Evolutionary conservation across 2,888 invertebrate species (phyloP).

Genomic region (Alentia gelatinosa): DNA sequence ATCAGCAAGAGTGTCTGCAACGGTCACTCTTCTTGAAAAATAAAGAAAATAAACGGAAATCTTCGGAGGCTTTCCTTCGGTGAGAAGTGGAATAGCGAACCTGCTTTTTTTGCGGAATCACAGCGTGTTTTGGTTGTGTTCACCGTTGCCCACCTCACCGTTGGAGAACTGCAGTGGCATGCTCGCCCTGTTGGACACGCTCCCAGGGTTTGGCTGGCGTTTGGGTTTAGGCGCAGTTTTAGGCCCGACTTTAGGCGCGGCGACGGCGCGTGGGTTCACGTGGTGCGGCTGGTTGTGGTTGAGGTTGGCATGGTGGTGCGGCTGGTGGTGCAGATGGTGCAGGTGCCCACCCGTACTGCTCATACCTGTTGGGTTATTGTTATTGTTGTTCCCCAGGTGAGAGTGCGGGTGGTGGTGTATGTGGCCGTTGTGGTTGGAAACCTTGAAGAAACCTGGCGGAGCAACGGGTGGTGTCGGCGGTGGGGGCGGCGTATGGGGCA

Average conservation of each 20-base stretch:
- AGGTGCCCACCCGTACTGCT: background rate
- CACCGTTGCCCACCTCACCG: background rate
- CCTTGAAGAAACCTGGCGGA: conserved; percentile 14
- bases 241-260: background rate
- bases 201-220: background rate
- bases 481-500: background rate
- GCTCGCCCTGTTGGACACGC: background rate
- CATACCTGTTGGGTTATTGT: background rate
- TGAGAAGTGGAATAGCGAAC: background rate
- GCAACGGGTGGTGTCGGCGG: conserved; percentile 25
- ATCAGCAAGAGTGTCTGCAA: too few species aligned
- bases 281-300: background rate
- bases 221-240: conserved; percentile 39
- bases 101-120: background rate
- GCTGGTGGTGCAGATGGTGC: background rate
- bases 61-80: background rate
- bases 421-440: background rate
- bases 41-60: too few species aligned
- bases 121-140: conserved; percentile 6
- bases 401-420: conserved; percentile 19
- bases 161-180: conserved; percentile 33
- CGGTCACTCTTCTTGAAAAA: too few species aligned
- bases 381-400: background rate
- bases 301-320: background rate
- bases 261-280: background rate